Evolutionary conservation across 2,797 vertebrate species (phyloP).

Genomic region (Falco cherrug): DNA sequence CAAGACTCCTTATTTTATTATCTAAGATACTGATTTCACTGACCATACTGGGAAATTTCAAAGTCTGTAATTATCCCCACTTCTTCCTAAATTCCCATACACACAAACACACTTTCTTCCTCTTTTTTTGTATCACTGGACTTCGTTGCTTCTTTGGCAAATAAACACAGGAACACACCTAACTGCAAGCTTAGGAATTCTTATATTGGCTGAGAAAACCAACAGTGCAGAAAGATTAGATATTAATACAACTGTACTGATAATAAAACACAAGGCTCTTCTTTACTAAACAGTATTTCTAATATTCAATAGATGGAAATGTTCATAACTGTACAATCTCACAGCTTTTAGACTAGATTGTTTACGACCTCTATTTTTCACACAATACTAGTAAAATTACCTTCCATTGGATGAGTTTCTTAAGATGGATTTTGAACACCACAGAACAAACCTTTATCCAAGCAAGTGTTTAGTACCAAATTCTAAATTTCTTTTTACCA

Average conservation of each 20-base stretch:
- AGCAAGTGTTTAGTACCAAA: not conserved
- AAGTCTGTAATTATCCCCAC: not conserved
- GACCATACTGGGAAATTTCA: not conserved
- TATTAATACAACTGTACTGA: not conserved
- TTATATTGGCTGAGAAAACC: not conserved
- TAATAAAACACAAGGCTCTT: not conserved
- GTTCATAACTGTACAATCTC: not conserved
- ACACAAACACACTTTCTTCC: not conserved
- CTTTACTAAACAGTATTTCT: not conserved
- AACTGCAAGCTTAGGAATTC: not conserved
- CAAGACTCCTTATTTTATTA: not conserved
- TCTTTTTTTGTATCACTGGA: no score
- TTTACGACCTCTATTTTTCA: fast-evolving
- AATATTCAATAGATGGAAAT: not conserved
- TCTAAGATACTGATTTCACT: not conserved
- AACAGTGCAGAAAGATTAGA: not conserved
- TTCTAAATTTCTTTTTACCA: not conserved
- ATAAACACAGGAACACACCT: not conserved
- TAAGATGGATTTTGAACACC: not conserved
- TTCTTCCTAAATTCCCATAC: not conserved
- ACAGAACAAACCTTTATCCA: not conserved
- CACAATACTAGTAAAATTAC: not conserved
- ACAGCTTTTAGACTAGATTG: not conserved
- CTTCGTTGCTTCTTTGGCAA: not conserved
- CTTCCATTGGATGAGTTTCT: not conserved